Percentiles rank a stretch among this genome's conserved stretches.
These are phyloP conservation scores for Andricus curvator DNA, from an alignment of 2,888 invertebrate species.

Conservation along the genomic window DNA sequence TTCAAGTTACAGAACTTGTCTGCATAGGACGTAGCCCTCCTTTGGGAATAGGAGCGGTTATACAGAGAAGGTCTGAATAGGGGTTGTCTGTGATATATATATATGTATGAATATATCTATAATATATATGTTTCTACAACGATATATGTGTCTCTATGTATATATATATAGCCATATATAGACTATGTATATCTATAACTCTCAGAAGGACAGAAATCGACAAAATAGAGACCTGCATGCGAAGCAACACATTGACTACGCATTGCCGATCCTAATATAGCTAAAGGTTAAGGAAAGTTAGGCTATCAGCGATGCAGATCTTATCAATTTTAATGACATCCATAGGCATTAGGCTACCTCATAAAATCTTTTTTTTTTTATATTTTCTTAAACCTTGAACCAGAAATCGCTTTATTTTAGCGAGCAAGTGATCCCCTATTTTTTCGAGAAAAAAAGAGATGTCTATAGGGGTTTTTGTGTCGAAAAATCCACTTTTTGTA, in stretches of 20 bases:
- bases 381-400: too few relatives aligned
- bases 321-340: conserved; percentile 18
- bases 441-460: too few relatives aligned
- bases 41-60: conserved; percentile 13
- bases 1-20: conserved; percentile 2
- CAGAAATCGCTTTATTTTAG: too few relatives aligned
- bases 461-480: too few relatives aligned
- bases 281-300: conserved; percentile 32
- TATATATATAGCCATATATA: background rate
- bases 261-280: conserved; percentile 17
- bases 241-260: background rate
- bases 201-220: background rate
- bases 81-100: background rate
- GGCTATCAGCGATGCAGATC: conserved; percentile 1
- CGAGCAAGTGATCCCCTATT: too few relatives aligned
- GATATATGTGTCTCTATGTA: background rate
- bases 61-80: conserved; percentile 10
- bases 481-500: too few relatives aligned
- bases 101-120: background rate
- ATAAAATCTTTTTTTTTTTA: too few relatives aligned
- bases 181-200: background rate
- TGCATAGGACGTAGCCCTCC: background rate
- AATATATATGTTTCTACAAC: background rate
- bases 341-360: background rate
- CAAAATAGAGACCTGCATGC: background rate